Evolutionary conservation across 2,888 invertebrate species (phyloP).

Genomic region (Dynastes grantii): DNA sequence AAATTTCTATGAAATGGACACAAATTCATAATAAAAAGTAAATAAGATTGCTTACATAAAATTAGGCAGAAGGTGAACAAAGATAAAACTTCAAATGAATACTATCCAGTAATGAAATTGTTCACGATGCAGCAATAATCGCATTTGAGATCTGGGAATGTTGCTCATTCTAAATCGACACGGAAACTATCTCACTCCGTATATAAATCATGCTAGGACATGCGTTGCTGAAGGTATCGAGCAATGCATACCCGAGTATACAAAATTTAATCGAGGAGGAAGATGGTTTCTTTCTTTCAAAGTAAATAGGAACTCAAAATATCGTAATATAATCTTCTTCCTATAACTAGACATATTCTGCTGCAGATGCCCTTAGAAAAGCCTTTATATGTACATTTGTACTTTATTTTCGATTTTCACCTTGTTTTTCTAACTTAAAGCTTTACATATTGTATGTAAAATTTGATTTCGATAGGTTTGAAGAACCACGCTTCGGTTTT

Average conservation of each 20-base stretch:
- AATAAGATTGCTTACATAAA: not conserved
- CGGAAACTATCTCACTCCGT: not conserved
- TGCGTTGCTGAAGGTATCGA: constrained; percentile 38
- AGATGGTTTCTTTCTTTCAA: not conserved
- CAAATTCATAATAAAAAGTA: not conserved
- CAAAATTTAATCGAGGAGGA: constrained; percentile 20
- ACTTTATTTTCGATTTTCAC: not conserved
- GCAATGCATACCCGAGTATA: constrained; percentile 35
- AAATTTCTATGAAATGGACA: constrained; percentile 6
- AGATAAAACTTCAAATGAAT: constrained; percentile 3
- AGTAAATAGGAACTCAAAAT: too few species aligned
- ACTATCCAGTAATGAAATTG: constrained; percentile 20
- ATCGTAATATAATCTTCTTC: not conserved
- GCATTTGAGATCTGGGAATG: constrained; percentile 29
- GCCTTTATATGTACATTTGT: constrained; percentile 33
- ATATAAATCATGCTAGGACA: constrained; percentile 41
- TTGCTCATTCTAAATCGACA: not conserved
- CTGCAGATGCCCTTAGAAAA: not conserved
- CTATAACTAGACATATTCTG: not conserved
- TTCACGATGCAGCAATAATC: too few species aligned
- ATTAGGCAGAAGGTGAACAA: not conserved
- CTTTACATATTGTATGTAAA: constrained; percentile 48
- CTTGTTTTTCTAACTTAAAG: not conserved
- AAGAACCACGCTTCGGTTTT: constrained; percentile 51
- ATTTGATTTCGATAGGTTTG: constrained; percentile 40